Evolutionary conservation across 2,888 invertebrate species (phyloP), one percentile per base, ranked within the genome.

Genomic region (Tanypteryx hageni): DNA sequence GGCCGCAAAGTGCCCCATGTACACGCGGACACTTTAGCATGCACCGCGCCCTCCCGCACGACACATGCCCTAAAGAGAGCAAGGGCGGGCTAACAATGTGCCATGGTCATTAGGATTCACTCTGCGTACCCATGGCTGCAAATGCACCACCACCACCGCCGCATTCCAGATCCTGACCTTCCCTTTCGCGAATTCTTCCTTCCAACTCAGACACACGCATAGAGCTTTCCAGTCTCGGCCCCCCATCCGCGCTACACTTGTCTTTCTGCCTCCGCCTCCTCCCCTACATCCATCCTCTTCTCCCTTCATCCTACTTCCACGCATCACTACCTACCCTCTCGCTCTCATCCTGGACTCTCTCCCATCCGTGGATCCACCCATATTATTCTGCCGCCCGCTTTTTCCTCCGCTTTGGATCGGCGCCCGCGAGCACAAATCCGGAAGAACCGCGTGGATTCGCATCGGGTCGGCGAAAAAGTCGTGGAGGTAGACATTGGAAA

Each of bases 141-240:
- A 89, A 59, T 64, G 89, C 83, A 83, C 44, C 56, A 18, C 56
- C 18, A 56, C 83, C 61, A 59, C 64, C 31, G 89, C 64, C 89
- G 18, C 89, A 89, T 89, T 89, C 89, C 89, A 10, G 64, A 89
- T 89, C 89, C 64, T 89, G 89, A 89, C 89, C 89, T 89, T 89
- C 61, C 89, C 89, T 89, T 89, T 89, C 89, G 89, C 89, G 89
- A 89, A 89, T 64, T 89, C 64, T 89, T 59, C 61, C 59, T 64
- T n/a, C 86, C 31, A 61, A n/a, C 10, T 18, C 58, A 44, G 3
- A 58, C 58, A 58, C 58, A 58, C 85, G 44, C 44, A 44, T 44
- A 59, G 58, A 57, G 22, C 68, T 22, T 68, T 68, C 68, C 18
- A 68, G n/a, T 9, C n/a, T 27, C 44, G 22, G 76, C 22, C 22